phyloP scores from a whole-genome alignment of 2,888 invertebrate species.

The Ptychoptera albimana region DNA sequence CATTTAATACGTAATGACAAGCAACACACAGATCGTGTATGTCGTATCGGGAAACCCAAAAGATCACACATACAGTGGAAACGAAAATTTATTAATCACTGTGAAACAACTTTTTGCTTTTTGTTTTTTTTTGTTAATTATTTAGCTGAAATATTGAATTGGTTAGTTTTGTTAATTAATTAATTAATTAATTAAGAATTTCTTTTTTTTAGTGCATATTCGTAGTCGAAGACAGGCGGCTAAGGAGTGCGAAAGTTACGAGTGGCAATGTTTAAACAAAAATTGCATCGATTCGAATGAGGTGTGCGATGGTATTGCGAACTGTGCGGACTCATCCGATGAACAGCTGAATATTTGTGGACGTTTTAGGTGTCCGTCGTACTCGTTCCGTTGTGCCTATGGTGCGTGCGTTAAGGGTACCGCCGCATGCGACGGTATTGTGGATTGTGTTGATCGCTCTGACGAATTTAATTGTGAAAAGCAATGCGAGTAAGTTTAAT shows the following conservation, averaged over 20 bases:
- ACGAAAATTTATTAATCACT: no score
- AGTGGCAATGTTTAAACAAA: conserved; percentile 8
- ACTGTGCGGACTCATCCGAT: conserved; percentile 9
- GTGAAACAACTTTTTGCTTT: no score
- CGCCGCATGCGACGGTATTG: conserved; percentile 27
- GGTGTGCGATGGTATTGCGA: conserved; percentile 24
- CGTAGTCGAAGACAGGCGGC: background rate
- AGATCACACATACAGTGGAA: no score
- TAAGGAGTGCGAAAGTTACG: background rate
- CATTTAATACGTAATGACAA: no score
- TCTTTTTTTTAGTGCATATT: no score
- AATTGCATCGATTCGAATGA: conserved; percentile 8
- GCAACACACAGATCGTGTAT: no score
- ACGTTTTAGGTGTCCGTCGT: conserved; percentile 30
- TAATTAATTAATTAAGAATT: no score
- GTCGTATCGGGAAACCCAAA: no score
- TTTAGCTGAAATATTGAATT: no score
- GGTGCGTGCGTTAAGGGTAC: conserved; percentile 42
- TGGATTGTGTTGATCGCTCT: conserved; percentile 8
- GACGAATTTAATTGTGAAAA: conserved; percentile 1
- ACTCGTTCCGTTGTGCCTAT: conserved; percentile 42
- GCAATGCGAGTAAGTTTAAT: no score
- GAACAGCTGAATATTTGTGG: conserved; percentile 17
- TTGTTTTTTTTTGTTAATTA: no score
- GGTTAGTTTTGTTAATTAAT: no score